A percentile compares a stretch with the other conserved stretches of the same genome.
Conservation (phyloP, 2,888 invertebrate genomes). For the Scaptomyza tumidula region DNA sequence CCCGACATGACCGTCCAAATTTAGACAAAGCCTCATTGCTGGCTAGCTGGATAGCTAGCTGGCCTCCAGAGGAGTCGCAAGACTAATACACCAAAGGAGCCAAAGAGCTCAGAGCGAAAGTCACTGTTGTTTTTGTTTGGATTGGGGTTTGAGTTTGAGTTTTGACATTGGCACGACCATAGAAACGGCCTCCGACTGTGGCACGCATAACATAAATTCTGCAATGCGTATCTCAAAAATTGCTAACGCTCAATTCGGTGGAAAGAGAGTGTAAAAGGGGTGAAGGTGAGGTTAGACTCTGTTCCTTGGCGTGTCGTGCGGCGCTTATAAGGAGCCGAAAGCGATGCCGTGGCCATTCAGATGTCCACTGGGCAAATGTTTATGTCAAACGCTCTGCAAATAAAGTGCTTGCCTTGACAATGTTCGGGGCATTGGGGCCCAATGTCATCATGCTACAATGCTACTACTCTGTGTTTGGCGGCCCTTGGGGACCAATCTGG, state of each 20-base stretch:
- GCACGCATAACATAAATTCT: slow-evolving; percentile 79
- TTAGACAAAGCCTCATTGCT: slow-evolving; percentile 75
- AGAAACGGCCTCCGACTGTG: slow-evolving; percentile 59
- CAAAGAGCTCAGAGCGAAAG: slow-evolving; percentile 64
- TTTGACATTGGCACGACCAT: slow-evolving; percentile 59
- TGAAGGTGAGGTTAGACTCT: slow-evolving; percentile 13
- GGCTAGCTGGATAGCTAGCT: slow-evolving; percentile 24
- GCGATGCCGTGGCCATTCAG: slow-evolving; percentile 76
- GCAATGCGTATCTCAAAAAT: slow-evolving; percentile 79
- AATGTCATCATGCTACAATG: slow-evolving; percentile 61
- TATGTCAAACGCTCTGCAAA: slow-evolving; percentile 78
- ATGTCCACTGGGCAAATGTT: slow-evolving; percentile 79
- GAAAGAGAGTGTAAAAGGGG: slow-evolving; percentile 5
- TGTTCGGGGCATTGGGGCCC: slow-evolving; percentile 65
- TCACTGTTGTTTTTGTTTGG: slow-evolving; percentile 52
- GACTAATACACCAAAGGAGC: slow-evolving; percentile 6
- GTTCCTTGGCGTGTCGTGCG: slow-evolving; percentile 71
- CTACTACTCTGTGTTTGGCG: slow-evolving; percentile 31
- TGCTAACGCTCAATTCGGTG: slow-evolving; percentile 57
- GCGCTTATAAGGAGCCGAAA: slow-evolving; percentile 73
- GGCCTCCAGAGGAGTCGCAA: slow-evolving; percentile 60
- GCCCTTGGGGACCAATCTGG: slow-evolving; percentile 80
- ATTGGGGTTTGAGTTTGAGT: slow-evolving; percentile 34
- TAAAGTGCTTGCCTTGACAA: slow-evolving; percentile 80
- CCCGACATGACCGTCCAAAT: slow-evolving; percentile 76